Evolutionary conservation across 1,140 invertebrate genomes (phyloP).

Genomic region (Lysiphlebus fabarum): DNA sequence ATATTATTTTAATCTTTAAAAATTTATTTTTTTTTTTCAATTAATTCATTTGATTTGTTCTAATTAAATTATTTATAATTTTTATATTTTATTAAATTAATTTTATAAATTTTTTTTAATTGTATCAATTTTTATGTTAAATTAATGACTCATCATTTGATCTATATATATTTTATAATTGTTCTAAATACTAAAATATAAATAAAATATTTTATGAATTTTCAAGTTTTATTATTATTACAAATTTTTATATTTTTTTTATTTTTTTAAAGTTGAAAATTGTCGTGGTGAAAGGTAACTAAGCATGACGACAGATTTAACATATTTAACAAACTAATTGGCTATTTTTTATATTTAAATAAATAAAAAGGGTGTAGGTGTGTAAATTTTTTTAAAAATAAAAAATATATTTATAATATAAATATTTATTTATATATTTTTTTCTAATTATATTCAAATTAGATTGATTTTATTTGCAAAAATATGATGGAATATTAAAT

Average conservation of each 20-base stretch:
- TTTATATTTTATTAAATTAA: background rate
- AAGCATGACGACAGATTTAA: constrained; percentile 43
- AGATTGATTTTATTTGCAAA: no score
- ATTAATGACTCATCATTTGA: no score
- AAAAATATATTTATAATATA: no score
- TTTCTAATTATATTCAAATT: no score
- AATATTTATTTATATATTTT: no score
- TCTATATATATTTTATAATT: no score
- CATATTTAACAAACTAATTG: constrained; percentile 47
- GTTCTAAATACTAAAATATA: no score
- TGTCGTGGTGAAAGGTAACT: constrained; percentile 17
- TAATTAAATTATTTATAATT: background rate
- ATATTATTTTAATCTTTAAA: constrained; percentile 1
- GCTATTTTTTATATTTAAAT: constrained; percentile 23
- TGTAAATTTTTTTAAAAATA: no score
- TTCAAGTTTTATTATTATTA: background rate
- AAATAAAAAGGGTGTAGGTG: no score
- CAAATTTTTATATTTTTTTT: no score
- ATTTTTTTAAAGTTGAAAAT: constrained; percentile 7
- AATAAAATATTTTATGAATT: no score
- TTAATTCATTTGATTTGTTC: background rate
- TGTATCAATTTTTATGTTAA: background rate
- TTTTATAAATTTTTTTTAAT: background rate
- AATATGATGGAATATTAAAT: no score
- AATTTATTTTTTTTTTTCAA: background rate